A percentile compares a stretch with the other conserved stretches of the same genome.
phyloP scores from a whole-genome alignment of 53 echinoderm and acorn worm species.

The Pentamera pediparva region DNA sequence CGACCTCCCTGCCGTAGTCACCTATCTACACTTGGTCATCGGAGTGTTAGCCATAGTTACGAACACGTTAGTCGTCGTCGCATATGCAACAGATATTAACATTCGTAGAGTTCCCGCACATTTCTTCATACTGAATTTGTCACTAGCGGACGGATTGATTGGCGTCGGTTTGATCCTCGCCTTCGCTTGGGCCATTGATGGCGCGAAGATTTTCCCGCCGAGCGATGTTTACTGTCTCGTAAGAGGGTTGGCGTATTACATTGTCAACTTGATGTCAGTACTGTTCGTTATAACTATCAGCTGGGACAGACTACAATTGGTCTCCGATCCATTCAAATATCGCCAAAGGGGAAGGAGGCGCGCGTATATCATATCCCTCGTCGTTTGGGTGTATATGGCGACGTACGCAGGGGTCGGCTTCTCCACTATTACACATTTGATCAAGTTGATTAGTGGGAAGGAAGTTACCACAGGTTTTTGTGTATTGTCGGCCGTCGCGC shows the following conservation, averaged over 20 bases:
- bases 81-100: neutral
- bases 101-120: neutral
- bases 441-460: neutral
- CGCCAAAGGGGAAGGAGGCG: neutral
- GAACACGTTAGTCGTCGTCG: neutral
- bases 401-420: neutral
- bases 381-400: neutral
- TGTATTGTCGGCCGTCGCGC: neutral
- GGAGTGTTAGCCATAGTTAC: neutral
- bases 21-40: neutral
- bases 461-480: neutral
- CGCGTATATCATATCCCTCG: neutral
- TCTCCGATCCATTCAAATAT: neutral
- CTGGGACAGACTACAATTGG: neutral
- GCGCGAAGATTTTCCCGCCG: neutral
- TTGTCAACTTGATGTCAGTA: neutral
- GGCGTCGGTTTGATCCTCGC: neutral
- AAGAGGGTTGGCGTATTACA: neutral
- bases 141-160: neutral
- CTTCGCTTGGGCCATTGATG: neutral
- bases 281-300: neutral
- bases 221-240: neutral
- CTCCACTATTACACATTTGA: neutral
- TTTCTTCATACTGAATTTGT: neutral
- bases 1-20: neutral